Evolutionary conservation across 2,888 invertebrate species (phyloP), one percentile per base, ranked within the genome.

Genomic region (Meteorus cinctellus): DNA sequence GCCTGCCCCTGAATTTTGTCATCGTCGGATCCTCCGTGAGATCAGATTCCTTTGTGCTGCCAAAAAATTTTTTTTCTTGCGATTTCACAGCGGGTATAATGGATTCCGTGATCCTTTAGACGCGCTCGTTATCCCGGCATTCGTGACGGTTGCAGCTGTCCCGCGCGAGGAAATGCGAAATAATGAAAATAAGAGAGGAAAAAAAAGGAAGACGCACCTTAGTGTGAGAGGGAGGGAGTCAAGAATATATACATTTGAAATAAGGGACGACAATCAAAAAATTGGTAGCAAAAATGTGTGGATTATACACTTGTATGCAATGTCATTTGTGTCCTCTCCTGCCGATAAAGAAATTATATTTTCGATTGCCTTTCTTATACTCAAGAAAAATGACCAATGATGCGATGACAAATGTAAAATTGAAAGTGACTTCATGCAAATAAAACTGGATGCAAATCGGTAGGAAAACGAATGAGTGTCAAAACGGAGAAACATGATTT

Each of bases 101-200:
- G 85, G 85, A 84, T 85, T 86, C 84, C 84, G 82, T 86, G 88
- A 87, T 87, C 86, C 87, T 87, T 87, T 86, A 85, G 88, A 88
- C 86, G 87, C 87, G 88, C 88, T 88, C 87, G 88, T 88, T 88
- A 88, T 86, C 84, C 86, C 81, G 84, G 85, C 83, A 87, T 88
- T 88, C 84, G 87, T 84, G 84, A 86, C 85, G 86, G 84, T 84
- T 84, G 86, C 88, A 88, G 87, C 88, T 87, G 88, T 83, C 82
- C 77, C 71, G 62, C 75, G 77, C 74, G 80, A 82, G 81, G 78
- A 80, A 80, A 79, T 77, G 79, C 77, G 78, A 75, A 81, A 81
- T 80, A 79, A 81, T 81, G 73, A 79, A 78, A 74, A 81, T 76
- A 68, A 77, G 72, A 77, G 41, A 48, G 19, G 63, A 71, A 71